These are phyloP conservation scores for Cenopis cana DNA, from an alignment of 2,888 invertebrate species.

Conservation along the genomic window DNA sequence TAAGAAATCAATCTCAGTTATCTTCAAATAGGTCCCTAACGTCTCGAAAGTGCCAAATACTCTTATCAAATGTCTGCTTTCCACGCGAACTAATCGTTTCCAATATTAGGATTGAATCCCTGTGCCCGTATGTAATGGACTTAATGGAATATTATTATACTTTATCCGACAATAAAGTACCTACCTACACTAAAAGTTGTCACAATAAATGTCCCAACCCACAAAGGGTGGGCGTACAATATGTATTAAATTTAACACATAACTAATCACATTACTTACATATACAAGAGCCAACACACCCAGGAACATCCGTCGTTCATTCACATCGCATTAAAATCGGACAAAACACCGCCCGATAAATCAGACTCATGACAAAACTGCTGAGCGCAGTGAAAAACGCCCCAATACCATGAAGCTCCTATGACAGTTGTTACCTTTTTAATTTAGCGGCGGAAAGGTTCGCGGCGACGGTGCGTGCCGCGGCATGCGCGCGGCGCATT, in stretches of 20 bases:
- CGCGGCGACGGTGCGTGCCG: conserved; percentile 65
- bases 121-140: no score
- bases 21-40: no score
- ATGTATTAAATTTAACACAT: conserved; percentile 9
- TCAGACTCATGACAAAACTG: conserved; percentile 25
- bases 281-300: conserved; percentile 12
- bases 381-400: neutral
- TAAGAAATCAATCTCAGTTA: no score
- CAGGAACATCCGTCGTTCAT: conserved; percentile 35
- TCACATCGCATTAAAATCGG: conserved; percentile 37
- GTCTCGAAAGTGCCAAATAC: no score
- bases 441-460: conserved; percentile 24
- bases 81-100: no score
- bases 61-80: no score
- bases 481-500: conserved; percentile 70
- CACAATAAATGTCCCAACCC: neutral
- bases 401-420: neutral
- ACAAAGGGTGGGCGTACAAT: conserved; percentile 24
- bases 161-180: neutral
- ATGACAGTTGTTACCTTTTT: conserved; percentile 13
- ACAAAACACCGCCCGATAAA: conserved; percentile 42
- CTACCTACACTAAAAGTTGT: neutral
- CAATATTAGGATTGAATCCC: no score
- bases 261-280: conserved; percentile 26
- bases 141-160: neutral